phyloP scores from a whole-genome alignment of 1,140 invertebrate species.

The Drosophila trapezifrons region DNA sequence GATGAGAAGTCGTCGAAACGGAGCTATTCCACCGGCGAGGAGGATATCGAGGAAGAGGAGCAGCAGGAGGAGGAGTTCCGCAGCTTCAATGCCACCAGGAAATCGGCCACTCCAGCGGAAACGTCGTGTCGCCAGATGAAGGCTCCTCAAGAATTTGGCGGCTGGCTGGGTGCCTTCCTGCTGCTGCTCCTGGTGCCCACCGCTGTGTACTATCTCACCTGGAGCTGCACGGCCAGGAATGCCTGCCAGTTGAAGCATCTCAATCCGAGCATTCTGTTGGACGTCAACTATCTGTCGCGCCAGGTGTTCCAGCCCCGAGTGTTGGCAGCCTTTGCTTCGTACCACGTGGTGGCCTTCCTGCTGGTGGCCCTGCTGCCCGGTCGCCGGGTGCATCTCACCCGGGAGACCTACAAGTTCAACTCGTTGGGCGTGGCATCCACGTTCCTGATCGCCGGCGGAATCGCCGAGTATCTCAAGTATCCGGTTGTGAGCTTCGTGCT shows the following conservation, averaged over 20 bases:
- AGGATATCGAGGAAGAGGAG: conserved; percentile 67
- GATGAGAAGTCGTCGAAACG: conserved; percentile 74
- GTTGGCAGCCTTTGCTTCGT: conserved; percentile 69
- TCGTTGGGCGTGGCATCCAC: conserved; percentile 83
- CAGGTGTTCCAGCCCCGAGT: conserved; percentile 78
- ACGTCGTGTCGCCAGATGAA: conserved; percentile 50
- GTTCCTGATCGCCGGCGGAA: conserved; percentile 62
- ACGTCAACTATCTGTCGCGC: conserved; percentile 58
- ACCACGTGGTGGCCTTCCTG: conserved; percentile 77
- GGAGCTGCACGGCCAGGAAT: conserved; percentile 77
- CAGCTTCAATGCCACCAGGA: conserved; percentile 64
- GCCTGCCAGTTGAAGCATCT: conserved; percentile 74
- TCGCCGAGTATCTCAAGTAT: conserved; percentile 84
- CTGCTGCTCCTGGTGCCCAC: conserved; percentile 65
- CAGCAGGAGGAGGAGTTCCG: conserved; percentile 59
- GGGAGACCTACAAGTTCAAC: conserved; percentile 84
- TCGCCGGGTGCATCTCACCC: conserved; percentile 78
- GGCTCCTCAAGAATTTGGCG: conserved; percentile 76
- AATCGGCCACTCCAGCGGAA: conserved; percentile 29
- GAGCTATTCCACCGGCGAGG: conserved; percentile 85
- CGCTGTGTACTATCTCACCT: conserved; percentile 69
- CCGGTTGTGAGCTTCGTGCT: conserved; percentile 84
- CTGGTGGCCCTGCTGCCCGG: conserved; percentile 84
- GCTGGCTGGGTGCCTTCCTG: conserved; percentile 71
- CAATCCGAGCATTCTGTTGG: conserved; percentile 60